Evolutionary conservation across 2,113 vertebrate genomes (phyloP), one percentile per base, ranked within the genome.

Genomic region (Salvator merianae): DNA sequence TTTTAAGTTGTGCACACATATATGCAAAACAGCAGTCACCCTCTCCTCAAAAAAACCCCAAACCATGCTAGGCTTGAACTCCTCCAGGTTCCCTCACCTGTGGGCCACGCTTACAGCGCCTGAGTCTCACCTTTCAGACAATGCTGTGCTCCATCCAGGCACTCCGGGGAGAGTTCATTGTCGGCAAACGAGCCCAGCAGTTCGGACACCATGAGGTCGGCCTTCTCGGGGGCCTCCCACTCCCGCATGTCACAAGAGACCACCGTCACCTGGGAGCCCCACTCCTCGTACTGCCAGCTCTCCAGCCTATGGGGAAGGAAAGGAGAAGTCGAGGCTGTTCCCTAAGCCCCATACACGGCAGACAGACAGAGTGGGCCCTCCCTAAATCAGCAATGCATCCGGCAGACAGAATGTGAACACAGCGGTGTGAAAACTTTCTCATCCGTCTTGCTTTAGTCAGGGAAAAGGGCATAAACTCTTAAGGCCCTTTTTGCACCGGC

Each of bases 241-340:
- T 97, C 97, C 36, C 98, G 95, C 98, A 99, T 99, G 93, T 99
- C 98, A 73, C 96, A 96, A 4, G 97, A 97, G 77, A 99, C 97
- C 85, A 99, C 98, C 0, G 97, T 97, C 94, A 98, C 98, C 90
- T 98, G 97, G 91, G 97, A 97, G 1, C 98, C 98, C 98, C 98
- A 99, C 94, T 98, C 98, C 91, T 99, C 98, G 87, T 97, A 98
- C 82, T 97, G 97, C 97, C 97, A 98, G 86, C 98, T 98, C 93
- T 98, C 97, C 73, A 99, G 90, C 87, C 98, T 98, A 90, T 63
- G 26, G 79, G 83, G 28, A 47, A 59, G 26, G 74, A 32, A 36
- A 43, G 24, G 4, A 20, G 18, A 2, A 3, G 70, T 26, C 47
- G 75, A 6, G 63, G 22, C 20, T 20, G 55, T 59, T 59, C 20